Conservation (phyloP, 2,113 vertebrate genomes). For the Ceyx margarethae region DNA sequence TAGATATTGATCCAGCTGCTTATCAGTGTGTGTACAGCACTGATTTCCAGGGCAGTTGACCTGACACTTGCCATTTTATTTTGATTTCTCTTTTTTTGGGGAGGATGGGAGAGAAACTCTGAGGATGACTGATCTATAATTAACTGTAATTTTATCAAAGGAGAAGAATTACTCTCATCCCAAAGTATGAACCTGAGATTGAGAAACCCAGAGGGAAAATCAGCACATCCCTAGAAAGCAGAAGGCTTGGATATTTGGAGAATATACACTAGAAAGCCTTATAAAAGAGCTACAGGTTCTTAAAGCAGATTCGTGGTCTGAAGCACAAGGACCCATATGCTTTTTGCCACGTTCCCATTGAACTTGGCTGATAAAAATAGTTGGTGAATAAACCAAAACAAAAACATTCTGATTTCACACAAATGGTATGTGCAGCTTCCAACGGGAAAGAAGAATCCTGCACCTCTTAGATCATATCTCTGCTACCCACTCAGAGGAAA, state of each 20-base stretch:
- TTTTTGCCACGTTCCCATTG: too few species aligned
- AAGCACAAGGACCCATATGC: too few species aligned
- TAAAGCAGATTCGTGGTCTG: too few species aligned
- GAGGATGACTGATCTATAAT: too few species aligned
- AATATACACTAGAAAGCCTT: too few species aligned
- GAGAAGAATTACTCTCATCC: too few species aligned
- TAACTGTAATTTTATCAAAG: too few species aligned
- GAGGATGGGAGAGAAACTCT: background rate
- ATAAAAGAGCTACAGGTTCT: too few species aligned
- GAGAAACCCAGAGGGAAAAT: too few species aligned
- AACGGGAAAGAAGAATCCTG: slow-evolving; percentile 11
- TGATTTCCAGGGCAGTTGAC: background rate
- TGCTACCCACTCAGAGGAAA: slow-evolving; percentile 15
- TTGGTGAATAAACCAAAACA: slow-evolving; percentile 34
- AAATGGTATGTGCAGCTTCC: slow-evolving; percentile 8
- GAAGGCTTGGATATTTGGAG: too few species aligned
- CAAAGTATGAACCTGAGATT: too few species aligned
- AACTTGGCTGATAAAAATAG: background rate
- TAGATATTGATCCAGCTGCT: background rate
- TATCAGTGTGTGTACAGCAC: background rate
- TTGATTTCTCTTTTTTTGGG: background rate
- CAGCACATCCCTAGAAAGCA: too few species aligned
- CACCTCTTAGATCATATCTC: slow-evolving; percentile 44
- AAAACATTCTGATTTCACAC: slow-evolving; percentile 27
- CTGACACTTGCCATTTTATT: background rate